Base-by-base conservation (phyloP, 2,888 invertebrate genomes). In the Acleris cristana region DNA sequence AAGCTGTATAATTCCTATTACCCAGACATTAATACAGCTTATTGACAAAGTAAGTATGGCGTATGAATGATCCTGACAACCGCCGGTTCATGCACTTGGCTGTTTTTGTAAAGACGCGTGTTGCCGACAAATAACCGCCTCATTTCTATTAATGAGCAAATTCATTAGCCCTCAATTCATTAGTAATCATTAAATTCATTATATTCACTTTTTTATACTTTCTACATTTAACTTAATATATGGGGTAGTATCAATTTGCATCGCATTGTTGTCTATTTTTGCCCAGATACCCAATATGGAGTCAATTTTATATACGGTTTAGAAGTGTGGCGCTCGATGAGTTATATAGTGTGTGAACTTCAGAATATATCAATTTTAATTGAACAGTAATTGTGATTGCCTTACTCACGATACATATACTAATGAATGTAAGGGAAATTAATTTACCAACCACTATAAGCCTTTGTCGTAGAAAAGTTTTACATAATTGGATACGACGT, bases 311-410 rank as follows among this genome's bases (percentile, higher is more conserved):
- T 14, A 14, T 14, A 14, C 4, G 14, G 14, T 14, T 40, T 4
- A 14, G 14, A 40, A 40, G 14, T 14, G 40, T 40, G 40, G 40
- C 40, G 14, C 14, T 14, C 3, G 14, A 14, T 14, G 14, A 10
- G 14, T 3, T 14, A 74, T 73, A 75, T 73, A 75, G 71, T 74
- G 75, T 79, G 78, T 74, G 76, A 82, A 81, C 61, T 48, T 70
- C 48, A 67, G 72, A 77, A 80, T 77, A 74, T 70, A 79, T 80
- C 74, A 72, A 60, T 74, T 78, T 76, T 80, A 80, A 83, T 85
- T 80, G 79, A 74, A 74, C 48, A 74, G 72, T 79, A 79, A 82
- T 81, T 79, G 71, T 75, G 67, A 76, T 72, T 70, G 67, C 72
- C 69, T 73, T 75, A 62, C 76, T 73, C 72, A 73, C 70, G 73